phyloP scores from a whole-genome alignment of 2,888 invertebrate genomes.

The Campaea margaritaria region DNA sequence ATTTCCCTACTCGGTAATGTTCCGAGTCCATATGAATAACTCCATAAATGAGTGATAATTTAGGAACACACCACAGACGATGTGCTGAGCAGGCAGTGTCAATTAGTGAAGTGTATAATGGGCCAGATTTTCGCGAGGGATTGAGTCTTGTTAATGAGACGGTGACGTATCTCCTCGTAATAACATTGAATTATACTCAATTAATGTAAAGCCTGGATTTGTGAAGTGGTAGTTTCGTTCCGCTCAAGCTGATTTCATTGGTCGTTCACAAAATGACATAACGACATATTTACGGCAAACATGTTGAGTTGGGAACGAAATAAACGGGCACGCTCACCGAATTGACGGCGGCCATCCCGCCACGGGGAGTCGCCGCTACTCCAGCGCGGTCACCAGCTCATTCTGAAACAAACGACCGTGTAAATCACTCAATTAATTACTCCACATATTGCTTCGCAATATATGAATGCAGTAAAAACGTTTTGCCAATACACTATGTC shows the following conservation, averaged over 20 bases:
- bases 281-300: slow-evolving; percentile 32
- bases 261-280: slow-evolving; percentile 28
- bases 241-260: slow-evolving; percentile 40
- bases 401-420: slow-evolving; percentile 72
- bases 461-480: slow-evolving; percentile 32
- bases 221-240: slow-evolving; percentile 42
- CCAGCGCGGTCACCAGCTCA: slow-evolving; percentile 60
- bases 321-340: slow-evolving; percentile 79
- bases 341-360: slow-evolving; percentile 88
- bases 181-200: slow-evolving; percentile 56
- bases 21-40: slow-evolving; percentile 1
- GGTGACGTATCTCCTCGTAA: slow-evolving; percentile 48
- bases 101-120: slow-evolving; percentile 70
- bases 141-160: slow-evolving; percentile 63
- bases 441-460: slow-evolving; percentile 23
- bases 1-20: slow-evolving; percentile 2
- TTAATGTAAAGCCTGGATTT: slow-evolving; percentile 53
- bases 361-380: slow-evolving; percentile 64
- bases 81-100: slow-evolving; percentile 56
- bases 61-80: slow-evolving; percentile 40
- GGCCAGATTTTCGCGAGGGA: slow-evolving; percentile 58
- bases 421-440: slow-evolving; percentile 42
- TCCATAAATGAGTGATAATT: slow-evolving; percentile 17
- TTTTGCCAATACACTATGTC: slow-evolving; percentile 22
- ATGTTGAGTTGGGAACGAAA: slow-evolving; percentile 17